phyloP scores from a whole-genome alignment of 2,888 invertebrate genomes.

The Hemithea aestivaria region DNA sequence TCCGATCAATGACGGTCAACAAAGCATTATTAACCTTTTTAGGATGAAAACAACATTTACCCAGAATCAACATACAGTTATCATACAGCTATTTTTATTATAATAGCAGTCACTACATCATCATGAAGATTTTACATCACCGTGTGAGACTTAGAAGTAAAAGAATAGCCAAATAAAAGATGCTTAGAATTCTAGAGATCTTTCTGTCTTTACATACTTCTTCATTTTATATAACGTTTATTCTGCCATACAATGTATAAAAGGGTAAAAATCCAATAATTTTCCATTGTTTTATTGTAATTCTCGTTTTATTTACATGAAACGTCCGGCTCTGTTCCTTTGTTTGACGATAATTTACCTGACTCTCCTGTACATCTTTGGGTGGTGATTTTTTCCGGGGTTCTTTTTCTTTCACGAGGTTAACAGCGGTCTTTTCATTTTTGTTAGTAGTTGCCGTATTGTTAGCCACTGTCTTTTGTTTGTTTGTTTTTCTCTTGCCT shows the following conservation, averaged over 20 bases:
- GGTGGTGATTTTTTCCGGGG: conserved; percentile 45
- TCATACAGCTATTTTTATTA: too few relatives aligned
- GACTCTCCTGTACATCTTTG: conserved; percentile 47
- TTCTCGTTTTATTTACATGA: conserved; percentile 36
- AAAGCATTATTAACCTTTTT: not conserved
- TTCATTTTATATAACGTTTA: too few relatives aligned
- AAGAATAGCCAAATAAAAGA: too few relatives aligned
- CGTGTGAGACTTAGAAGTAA: too few relatives aligned
- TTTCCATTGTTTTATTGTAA: conserved; percentile 9
- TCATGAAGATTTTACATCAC: too few relatives aligned
- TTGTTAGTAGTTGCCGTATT: conserved; percentile 72
- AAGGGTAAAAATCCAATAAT: too few relatives aligned
- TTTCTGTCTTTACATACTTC: too few relatives aligned
- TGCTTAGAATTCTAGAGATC: too few relatives aligned
- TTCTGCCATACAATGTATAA: too few relatives aligned
- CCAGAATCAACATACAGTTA: too few relatives aligned
- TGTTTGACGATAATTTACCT: conserved; percentile 15
- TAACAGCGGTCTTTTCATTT: conserved; percentile 49
- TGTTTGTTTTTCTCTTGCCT: conserved; percentile 81
- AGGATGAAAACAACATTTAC: too few relatives aligned
- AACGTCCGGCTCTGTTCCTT: conserved; percentile 3
- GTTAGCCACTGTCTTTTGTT: conserved; percentile 76
- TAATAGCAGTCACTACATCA: too few relatives aligned
- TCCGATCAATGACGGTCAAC: conserved; percentile 32
- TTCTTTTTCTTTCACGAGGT: conserved; percentile 58